Percentiles rank a stretch among this genome's conserved stretches.
These are phyloP conservation scores for Microplitis mediator DNA, from an alignment of 1,140 invertebrate genomes.

Conservation along the genomic window DNA sequence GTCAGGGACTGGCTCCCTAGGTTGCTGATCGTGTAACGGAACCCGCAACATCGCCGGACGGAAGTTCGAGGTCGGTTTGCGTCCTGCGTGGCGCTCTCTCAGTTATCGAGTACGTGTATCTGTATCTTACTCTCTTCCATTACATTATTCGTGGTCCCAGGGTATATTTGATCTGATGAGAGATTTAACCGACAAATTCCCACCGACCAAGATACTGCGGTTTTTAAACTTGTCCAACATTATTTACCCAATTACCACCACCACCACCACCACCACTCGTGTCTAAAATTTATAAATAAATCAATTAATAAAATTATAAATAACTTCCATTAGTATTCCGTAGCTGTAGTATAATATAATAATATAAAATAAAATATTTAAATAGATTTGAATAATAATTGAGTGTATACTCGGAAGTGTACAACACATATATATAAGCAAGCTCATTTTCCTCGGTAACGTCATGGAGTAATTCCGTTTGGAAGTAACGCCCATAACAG, in stretches of 20 bases:
- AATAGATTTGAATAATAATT: background rate
- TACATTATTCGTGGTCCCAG: background rate
- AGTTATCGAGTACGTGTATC: background rate
- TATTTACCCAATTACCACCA: too few relatives aligned
- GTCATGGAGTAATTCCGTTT: conserved; percentile 23
- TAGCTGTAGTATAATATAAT: too few relatives aligned
- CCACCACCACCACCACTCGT: too few relatives aligned
- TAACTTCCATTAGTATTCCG: too few relatives aligned
- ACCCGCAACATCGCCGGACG: conserved; percentile 15
- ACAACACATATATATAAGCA: background rate
- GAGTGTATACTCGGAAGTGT: conserved; percentile 1
- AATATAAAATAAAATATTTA: background rate
- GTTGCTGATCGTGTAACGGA: conserved; percentile 19
- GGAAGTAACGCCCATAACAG: conserved; percentile 31
- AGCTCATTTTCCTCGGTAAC: conserved; percentile 5
- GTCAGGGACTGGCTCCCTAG: conserved; percentile 14
- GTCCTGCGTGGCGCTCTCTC: conserved; percentile 25
- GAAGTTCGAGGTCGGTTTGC: conserved; percentile 32
- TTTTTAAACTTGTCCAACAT: background rate
- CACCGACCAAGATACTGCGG: background rate
- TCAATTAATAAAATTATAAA: too few relatives aligned
- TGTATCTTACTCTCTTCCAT: background rate
- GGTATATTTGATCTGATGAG: background rate
- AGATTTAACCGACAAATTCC: background rate
- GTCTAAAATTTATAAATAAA: too few relatives aligned